Evolutionary conservation across 1,140 invertebrate genomes (phyloP).

Genomic region (Atta texana): DNA sequence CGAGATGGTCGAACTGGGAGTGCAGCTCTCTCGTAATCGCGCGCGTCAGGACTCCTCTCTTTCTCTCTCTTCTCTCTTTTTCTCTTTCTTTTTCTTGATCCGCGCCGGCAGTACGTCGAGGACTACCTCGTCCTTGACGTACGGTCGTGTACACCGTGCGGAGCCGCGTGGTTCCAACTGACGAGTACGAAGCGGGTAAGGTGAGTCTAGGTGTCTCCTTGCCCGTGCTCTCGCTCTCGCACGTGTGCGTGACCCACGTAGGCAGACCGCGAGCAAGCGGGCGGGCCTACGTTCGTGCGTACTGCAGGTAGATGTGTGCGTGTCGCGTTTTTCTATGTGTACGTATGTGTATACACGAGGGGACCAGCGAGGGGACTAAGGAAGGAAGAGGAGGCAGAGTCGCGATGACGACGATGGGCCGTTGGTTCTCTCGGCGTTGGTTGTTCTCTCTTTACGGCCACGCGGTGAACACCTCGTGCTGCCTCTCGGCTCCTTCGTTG

Average conservation of each 20-base stretch:
- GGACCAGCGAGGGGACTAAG: conserved; percentile 68
- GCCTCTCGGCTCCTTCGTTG: conserved; percentile 37
- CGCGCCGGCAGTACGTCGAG: conserved; percentile 52
- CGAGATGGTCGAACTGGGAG: conserved; percentile 57
- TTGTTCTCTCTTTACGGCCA: conserved; percentile 51
- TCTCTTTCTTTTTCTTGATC: conserved; percentile 13
- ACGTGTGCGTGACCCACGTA: conserved; percentile 69
- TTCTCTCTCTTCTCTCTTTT: neutral
- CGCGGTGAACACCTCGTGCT: conserved; percentile 35
- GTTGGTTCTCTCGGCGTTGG: conserved; percentile 49
- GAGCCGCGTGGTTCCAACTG: conserved; percentile 86
- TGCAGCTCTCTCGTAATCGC: conserved; percentile 59
- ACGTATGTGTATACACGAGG: neutral
- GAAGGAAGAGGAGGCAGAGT: conserved; percentile 75
- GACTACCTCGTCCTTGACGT: conserved; percentile 80
- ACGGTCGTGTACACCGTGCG: conserved; percentile 84
- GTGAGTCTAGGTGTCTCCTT: conserved; percentile 80
- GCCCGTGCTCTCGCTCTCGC: conserved; percentile 60
- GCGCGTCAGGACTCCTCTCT: conserved; percentile 40
- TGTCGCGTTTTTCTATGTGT: neutral
- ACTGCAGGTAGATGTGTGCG: conserved; percentile 55
- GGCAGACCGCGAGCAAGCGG: conserved; percentile 64
- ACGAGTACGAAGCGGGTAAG: conserved; percentile 78
- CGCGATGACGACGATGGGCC: conserved; percentile 60
- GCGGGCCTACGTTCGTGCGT: conserved; percentile 42